Evolutionary conservation across 1,140 invertebrate genomes (phyloP).

Genomic region (Papilio glaucus): DNA sequence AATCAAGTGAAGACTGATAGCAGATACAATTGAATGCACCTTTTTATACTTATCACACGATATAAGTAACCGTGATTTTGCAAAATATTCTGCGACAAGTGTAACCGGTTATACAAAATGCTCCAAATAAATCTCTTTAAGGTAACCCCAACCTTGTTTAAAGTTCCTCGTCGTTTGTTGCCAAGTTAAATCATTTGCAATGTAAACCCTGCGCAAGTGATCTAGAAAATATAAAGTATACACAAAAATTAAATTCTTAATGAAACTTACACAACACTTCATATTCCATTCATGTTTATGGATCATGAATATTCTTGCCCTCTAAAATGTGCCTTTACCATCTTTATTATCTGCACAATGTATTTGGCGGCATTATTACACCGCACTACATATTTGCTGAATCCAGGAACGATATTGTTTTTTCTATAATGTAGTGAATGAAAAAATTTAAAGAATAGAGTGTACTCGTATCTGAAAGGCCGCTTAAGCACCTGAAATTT

Average conservation of each 20-base stretch:
- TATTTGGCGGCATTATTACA: too few relatives aligned
- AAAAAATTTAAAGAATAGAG: too few relatives aligned
- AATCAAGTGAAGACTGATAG: constrained; percentile 7
- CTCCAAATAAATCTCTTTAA: constrained; percentile 10
- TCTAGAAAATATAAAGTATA: too few relatives aligned
- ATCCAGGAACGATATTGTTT: too few relatives aligned
- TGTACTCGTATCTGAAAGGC: too few relatives aligned
- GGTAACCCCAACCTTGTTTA: constrained; percentile 5
- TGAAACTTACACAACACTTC: neutral
- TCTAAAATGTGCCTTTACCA: too few relatives aligned
- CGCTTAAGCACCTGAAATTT: too few relatives aligned
- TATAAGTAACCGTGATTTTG: constrained; percentile 6
- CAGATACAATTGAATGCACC: constrained; percentile 4
- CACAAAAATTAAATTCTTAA: neutral
- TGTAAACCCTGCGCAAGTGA: neutral
- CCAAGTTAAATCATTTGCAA: neutral
- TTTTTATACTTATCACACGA: constrained; percentile 15
- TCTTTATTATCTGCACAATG: too few relatives aligned
- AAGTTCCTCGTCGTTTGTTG: neutral
- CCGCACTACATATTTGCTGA: too few relatives aligned
- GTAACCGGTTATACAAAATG: constrained; percentile 1
- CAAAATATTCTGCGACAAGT: constrained; percentile 13
- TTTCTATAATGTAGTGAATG: too few relatives aligned
- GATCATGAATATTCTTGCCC: too few relatives aligned
- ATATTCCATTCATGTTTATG: too few relatives aligned